phyloP scores from a whole-genome alignment of 30 jellyfish, hydroid and myxozoan genomes.

The Aurelia coerulea region DNA sequence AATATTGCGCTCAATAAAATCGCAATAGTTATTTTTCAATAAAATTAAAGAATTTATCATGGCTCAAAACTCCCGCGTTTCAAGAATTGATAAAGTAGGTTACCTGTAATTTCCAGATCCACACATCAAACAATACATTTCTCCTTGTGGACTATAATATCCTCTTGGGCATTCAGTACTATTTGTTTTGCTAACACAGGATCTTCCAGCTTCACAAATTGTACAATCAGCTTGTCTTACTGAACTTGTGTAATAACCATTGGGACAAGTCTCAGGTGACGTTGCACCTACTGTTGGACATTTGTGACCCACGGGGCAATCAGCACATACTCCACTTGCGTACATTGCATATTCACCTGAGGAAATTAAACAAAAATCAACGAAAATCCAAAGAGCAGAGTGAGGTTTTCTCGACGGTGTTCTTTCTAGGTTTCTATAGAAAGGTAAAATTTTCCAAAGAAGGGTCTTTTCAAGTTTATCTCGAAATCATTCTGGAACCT shows the following conservation, averaged over 20 bases:
- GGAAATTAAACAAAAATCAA: background rate
- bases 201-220: constrained; percentile 89
- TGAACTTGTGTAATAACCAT: constrained; percentile 83
- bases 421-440: too few species aligned
- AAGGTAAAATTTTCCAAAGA: too few species aligned
- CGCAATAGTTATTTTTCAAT: too few species aligned
- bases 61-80: too few species aligned
- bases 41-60: too few species aligned
- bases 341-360: constrained; percentile 86
- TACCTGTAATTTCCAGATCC: constrained; percentile 86
- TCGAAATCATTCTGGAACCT: too few species aligned
- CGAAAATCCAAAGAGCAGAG: too few species aligned
- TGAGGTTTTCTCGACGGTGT: too few species aligned
- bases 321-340: constrained; percentile 72
- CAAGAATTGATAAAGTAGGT: too few species aligned
- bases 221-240: constrained; percentile 80
- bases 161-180: constrained; percentile 85
- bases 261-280: constrained; percentile 72
- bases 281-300: constrained; percentile 79
- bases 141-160: constrained; percentile 83
- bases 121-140: constrained; percentile 67
- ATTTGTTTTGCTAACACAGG: constrained; percentile 75
- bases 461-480: too few species aligned
- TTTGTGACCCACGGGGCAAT: constrained; percentile 89
- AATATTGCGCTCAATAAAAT: too few species aligned